Evolutionary conservation across 2,113 vertebrate species (phyloP), one percentile per base, ranked within the genome.

Genomic region (Pica pica): DNA sequence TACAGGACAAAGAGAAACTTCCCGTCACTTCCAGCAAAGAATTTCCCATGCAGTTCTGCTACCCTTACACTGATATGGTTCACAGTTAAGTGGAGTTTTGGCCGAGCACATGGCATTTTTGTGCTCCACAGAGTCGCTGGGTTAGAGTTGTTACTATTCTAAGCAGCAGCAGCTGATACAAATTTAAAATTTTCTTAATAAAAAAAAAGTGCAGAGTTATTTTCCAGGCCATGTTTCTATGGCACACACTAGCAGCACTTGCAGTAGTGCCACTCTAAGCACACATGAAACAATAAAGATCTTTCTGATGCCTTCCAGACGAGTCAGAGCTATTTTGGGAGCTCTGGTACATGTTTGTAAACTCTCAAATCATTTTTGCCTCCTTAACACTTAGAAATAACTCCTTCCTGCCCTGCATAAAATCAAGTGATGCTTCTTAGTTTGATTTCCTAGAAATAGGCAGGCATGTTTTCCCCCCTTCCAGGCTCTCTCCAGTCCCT

Each of bases 221-320:
- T 93, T 97, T 93, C 90, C 92, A 90, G 76, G 59, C 86, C 27
- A 0, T 53, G 44, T 87, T 94, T 90, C 88, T 83, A 18, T 65
- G 61, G 82, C 80, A 57, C 73, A 64, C 80, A 53, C 73, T 83
- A 84, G 83, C 79, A 89, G 79, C 56, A 37, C 64, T 94, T 83
- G 86, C 83, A 90, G 68, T 52, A 67, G 30, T 64, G 75, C 78
- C 3, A 41, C 87, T 95, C 82, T 37, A 74, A 90, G 83, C 83
- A 42, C 69, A 82, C 80, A 78, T 89, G 73, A 92, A 96, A 94
- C 73, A 97, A 63, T 90, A 71, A 71, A 76, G 77, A 90, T 83
- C 86, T 89, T 96, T 90, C 85, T 90, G 92, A 95, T 96, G 94
- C 88, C 83, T 96, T 95, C 90, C 93, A 94, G 95, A 89, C 31